Percentiles rank a stretch among this genome's conserved stretches.
These are phyloP conservation scores for Mimachlamys varia DNA, from an alignment of 2,888 invertebrate genomes.

Conservation along the genomic window DNA sequence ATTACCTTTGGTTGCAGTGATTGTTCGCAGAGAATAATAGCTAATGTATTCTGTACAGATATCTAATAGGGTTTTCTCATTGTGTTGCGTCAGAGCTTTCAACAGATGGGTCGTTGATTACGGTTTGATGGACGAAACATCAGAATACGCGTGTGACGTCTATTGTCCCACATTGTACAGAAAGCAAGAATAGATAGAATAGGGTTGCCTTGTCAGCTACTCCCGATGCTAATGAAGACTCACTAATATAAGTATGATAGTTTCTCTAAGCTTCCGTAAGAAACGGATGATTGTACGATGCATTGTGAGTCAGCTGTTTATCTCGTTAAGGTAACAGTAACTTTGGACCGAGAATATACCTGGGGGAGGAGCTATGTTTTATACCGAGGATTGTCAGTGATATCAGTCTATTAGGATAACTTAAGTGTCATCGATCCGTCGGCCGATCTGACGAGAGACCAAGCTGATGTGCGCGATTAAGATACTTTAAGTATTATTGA, in stretches of 20 bases:
- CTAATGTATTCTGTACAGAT: neutral
- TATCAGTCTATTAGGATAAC: neutral
- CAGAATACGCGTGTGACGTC: slow-evolving; percentile 5
- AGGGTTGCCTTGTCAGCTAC: neutral
- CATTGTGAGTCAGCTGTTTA: neutral
- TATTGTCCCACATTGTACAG: neutral
- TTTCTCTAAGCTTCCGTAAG: slow-evolving; percentile 19
- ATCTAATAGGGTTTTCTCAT: slow-evolving; percentile 3
- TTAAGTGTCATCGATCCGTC: neutral
- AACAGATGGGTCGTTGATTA: slow-evolving; percentile 29
- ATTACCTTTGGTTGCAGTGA: neutral
- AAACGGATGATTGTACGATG: neutral
- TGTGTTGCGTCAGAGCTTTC: slow-evolving; percentile 6
- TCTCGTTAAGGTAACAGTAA: neutral
- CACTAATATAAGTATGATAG: neutral
- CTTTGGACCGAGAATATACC: neutral
- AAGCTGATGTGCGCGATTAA: slow-evolving; percentile 17
- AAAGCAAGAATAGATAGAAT: slow-evolving; percentile 1
- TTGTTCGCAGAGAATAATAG: neutral
- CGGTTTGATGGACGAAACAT: slow-evolving; percentile 9
- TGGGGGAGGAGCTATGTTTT: neutral
- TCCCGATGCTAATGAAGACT: neutral
- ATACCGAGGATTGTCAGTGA: neutral
- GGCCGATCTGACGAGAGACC: neutral
- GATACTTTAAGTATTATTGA: slow-evolving; percentile 24